A percentile compares a stretch with the other conserved stretches of the same genome.
These are phyloP conservation scores for Apodemus sylvaticus DNA, from an alignment of 2,113 vertebrate species.

Conservation along the genomic window DNA sequence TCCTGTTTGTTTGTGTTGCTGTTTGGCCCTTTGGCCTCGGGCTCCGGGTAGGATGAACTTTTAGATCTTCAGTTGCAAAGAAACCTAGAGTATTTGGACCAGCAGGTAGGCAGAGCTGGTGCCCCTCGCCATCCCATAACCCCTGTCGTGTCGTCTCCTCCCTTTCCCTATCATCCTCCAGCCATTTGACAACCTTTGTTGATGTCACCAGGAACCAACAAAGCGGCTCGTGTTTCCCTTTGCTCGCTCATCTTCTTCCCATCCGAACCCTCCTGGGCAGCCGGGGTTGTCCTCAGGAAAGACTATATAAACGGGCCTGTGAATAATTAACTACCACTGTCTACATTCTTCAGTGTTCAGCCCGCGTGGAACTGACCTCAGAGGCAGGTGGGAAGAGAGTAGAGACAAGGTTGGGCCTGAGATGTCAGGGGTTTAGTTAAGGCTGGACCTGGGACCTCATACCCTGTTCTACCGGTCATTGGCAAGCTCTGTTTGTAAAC, in stretches of 20 bases:
- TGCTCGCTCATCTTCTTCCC: conserved; percentile 67
- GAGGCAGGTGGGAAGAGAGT: not conserved
- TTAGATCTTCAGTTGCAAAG: conserved; percentile 99
- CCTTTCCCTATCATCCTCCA: conserved; percentile 44
- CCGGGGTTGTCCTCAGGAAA: conserved; percentile 49
- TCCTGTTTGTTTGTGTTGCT: conserved; percentile 85
- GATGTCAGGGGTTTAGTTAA: not conserved
- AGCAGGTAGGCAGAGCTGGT: conserved; percentile 95
- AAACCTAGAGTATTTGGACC: conserved; percentile 99
- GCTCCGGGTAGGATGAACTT: conserved; percentile 95
- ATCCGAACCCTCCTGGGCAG: conserved; percentile 58
- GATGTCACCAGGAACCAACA: conserved; percentile 69
- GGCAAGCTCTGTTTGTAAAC: not conserved
- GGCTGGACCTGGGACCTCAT: not conserved
- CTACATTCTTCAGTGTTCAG: not conserved
- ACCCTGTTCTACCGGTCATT: not conserved
- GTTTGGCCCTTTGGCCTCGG: conserved; percentile 86
- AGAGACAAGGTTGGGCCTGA: not conserved
- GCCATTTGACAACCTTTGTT: conserved; percentile 77
- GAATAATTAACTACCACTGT: conserved; percentile 55
- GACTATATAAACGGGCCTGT: not conserved
- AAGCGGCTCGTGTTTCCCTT: conserved; percentile 77
- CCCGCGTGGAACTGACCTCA: conserved; percentile 25
- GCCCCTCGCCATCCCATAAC: conserved; percentile 67
- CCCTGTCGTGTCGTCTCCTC: not conserved